Evolutionary conservation across 2,888 invertebrate species (phyloP), one percentile per base, ranked within the genome.

Genomic region (Ormyrus pomaceus): DNA sequence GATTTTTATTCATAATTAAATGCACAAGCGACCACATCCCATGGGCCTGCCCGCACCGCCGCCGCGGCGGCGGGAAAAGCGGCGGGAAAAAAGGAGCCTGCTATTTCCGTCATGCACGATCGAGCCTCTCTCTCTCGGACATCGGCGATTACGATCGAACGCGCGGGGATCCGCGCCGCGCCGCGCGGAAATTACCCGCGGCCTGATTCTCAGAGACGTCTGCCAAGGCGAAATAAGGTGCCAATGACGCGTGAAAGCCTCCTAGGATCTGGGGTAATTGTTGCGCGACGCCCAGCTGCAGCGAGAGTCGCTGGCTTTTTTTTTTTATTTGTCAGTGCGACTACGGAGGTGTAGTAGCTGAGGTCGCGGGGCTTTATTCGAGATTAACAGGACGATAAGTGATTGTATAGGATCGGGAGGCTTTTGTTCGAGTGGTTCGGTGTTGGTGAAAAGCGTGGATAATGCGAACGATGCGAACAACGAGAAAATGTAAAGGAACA

Each of bases 211-310:
- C 19, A 19, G 19, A 19, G 19, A 19, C 19, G 19, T 19, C 19
- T 19, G 19, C 19, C 19, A 19, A 19, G 19, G 19, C 19, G 19
- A 64, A 73, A 72, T 73, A 74, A 77, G 77, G 77, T 69, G 77
- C 64, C 77, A 64, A 77, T 80, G 80, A 80, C 73, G 77, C 80
- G 81, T 74, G 81, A 81, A 77, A 81, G 75, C 68, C 10, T n/a
- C 10, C 34, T 53, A 10, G 19, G 13, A 77, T 79, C 70, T 79
- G 79, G 74, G 69, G 10, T 79, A 79, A 74, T 79, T 53, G 64
- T 34, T 56, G 70, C 51, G 61, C 19, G 19, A 19, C 19, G 19
- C 19, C 19, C 19, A 19, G 19, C 50, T 48, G n/a, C 5, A 10
- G 73, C 9, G 46, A 19, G 19, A 19, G 19, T 19, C 19, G 19